Base-by-base conservation (phyloP, 2,888 invertebrate genomes). In the Zygaena filipendulae region DNA sequence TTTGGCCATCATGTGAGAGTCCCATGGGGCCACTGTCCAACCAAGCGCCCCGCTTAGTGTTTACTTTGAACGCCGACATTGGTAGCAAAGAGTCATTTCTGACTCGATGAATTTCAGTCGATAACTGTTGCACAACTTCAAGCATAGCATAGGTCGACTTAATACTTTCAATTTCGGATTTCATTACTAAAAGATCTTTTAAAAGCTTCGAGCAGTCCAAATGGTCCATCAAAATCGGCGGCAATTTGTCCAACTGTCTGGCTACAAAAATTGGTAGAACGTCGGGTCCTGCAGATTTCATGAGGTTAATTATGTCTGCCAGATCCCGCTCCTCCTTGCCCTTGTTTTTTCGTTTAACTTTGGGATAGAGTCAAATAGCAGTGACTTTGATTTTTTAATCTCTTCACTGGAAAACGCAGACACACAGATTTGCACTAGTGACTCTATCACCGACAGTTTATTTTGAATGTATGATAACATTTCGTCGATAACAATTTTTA, bases 381-480 rank as follows among this genome's bases (percentile, higher is more conserved):
- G 24, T 5, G 29, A 21, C 16, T 41, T 40, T 2, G 41, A 35
- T 6, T 30, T 26, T 13, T 34, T 25, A 5, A 43, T 41, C 11
- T 41, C 36, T 2, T 35, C 36, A 11, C 27, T 27, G 2, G 32
- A 11, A 25, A 41, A 43, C 2, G 37, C 12, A n/a, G 38, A 25
- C 27, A 21, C 18, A 27, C 35, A 36, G 4, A 36, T 28, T 19
- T 28, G 27, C 14, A 30, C 26, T 11, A 33, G 22, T 7, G 23
- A 23, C 16, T 33, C 33, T 2, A 28, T 28, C 12, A 30, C 21
- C 3, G 23, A 23, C 20, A 33, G 7, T 24, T 36, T 36, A 21
- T 33, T 33, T 30, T 33, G 29, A 16, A 32, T 4, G 16, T 28
- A 32, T 11, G 30, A 23, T 3, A 32, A 16, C 14, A 32, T 2